Evolutionary conservation across 2,113 vertebrate genomes (phyloP).

Genomic region (Talpa occidentalis): DNA sequence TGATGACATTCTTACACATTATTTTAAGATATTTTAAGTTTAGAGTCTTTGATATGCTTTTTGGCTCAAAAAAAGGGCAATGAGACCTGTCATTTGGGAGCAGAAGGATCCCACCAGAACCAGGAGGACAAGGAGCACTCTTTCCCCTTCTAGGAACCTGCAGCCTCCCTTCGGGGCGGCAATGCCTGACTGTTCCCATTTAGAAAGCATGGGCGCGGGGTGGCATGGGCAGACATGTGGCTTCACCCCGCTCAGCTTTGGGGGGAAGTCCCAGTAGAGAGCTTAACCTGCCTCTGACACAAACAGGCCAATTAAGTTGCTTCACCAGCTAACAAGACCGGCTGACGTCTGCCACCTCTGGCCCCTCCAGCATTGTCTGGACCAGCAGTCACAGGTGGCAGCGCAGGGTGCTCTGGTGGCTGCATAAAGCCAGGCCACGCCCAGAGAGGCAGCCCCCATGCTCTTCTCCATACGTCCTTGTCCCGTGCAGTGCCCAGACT

Average conservation of each 20-base stretch:
- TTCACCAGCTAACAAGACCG: background rate
- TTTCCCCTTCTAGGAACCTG: background rate
- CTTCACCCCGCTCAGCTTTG: background rate
- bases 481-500: background rate
- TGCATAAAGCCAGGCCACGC: background rate
- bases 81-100: background rate
- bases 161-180: background rate
- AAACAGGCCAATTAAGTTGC: background rate
- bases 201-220: background rate
- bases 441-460: too few species aligned
- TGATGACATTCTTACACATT: background rate
- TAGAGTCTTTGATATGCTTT: background rate
- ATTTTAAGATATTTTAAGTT: background rate
- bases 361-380: background rate
- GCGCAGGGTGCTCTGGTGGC: background rate
- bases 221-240: accelerated
- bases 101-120: background rate
- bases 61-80: background rate
- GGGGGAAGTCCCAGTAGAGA: background rate
- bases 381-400: too few species aligned
- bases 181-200: accelerated
- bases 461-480: too few species aligned
- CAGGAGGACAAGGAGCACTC: background rate
- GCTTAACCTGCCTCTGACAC: accelerated
- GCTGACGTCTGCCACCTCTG: too few species aligned